Base-by-base conservation (phyloP, 53 echinoderm and acorn worm genomes). In the Hippasteria phrygiana region DNA sequence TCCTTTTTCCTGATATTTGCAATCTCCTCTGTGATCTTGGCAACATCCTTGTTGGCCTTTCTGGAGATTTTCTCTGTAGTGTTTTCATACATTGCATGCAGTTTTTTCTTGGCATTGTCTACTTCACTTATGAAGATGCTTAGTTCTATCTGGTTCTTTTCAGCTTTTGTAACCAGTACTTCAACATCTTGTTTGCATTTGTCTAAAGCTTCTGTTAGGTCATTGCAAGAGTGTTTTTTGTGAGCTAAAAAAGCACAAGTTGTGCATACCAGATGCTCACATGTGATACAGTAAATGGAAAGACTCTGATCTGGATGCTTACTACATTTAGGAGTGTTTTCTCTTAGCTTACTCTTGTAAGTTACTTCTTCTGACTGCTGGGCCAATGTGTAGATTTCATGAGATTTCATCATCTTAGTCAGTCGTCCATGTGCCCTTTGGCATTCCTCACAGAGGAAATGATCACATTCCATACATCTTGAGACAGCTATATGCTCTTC, bases 21-120 rank as follows among this genome's bases (percentile, higher is more conserved):
- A 55, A 72, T 45, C 55, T n/a, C n/a, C n/a, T n/a, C n/a, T n/a
- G n/a, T n/a, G n/a, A n/a, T n/a, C n/a, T n/a, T n/a, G n/a, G n/a
- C n/a, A n/a, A n/a, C n/a, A n/a, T 87, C 42, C 36, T 56, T 51
- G 1, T 71, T 27, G 14, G 73, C 73, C 41, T 72, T 27, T 38
- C 26, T 72, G 54, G 36, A 54, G 71, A 71, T 87, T 87, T 87
- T 87, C 55, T 72, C 38, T 16, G n/a, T 53, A 27, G 56, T 73
- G 6, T 64, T 28, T 41, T 22, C 64, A 17, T 31, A 66, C 36
- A 29, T 43, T 10, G 43, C 28, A 17, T 66, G 41, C 27, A 82
- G 65, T 14, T 70, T 73, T 31, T 48, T 54, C 26, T 47, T 6
- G 20, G 51, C 46, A 18, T 39, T 51, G 0, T 38, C 38, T 26